Conservation (phyloP, 2,113 vertebrate species). For the Colius striatus region DNA sequence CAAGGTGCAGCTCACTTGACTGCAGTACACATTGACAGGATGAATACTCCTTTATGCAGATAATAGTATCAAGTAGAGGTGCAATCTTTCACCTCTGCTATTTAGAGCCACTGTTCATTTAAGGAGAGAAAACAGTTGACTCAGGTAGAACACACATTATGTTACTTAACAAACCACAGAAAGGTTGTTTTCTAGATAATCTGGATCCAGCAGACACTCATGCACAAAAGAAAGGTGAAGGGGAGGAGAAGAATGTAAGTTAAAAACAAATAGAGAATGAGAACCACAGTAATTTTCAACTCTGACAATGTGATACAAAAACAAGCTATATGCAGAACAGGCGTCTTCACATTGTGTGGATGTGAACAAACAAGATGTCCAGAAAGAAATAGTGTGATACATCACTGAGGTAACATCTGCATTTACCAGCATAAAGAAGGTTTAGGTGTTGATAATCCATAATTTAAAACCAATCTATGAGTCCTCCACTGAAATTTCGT, state of each 20-base stretch:
- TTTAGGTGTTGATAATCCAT: background rate
- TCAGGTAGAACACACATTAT: background rate
- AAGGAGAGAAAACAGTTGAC: background rate
- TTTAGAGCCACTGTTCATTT: background rate
- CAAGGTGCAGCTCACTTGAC: background rate
- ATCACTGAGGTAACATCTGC: background rate
- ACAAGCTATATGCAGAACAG: background rate
- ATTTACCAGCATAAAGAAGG: background rate
- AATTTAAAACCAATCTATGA: background rate
- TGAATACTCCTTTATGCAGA: background rate
- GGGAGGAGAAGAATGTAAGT: background rate
- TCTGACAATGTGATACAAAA: background rate
- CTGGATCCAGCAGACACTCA: background rate
- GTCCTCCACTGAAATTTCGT: conserved; percentile 8
- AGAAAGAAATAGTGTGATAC: background rate
- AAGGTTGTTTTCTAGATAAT: background rate
- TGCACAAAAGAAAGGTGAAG: background rate
- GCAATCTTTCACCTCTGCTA: background rate
- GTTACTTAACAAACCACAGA: background rate
- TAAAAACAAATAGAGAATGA: background rate
- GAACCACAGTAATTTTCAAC: background rate
- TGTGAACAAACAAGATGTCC: background rate
- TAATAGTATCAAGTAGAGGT: background rate
- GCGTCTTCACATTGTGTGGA: background rate
- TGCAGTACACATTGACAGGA: background rate